phyloP scores from a whole-genome alignment of 2,113 vertebrate species.

The Camelus bactrianus region DNA sequence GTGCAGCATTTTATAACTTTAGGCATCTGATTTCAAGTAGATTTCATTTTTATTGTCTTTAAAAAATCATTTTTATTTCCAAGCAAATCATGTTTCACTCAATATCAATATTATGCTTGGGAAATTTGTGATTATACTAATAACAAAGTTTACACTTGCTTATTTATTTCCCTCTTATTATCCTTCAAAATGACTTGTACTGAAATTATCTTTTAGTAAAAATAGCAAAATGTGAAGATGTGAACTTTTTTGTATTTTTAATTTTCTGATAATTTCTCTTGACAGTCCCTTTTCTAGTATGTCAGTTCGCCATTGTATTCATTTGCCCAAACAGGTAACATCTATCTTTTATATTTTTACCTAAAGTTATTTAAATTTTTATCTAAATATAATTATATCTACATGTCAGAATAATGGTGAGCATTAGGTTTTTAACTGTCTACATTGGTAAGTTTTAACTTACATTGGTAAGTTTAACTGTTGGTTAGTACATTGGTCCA shows the following conservation, averaged over 20 bases:
- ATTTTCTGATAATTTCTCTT: neutral
- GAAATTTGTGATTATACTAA: neutral
- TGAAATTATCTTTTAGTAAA: conserved; percentile 26
- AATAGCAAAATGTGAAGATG: neutral
- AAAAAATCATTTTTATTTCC: neutral
- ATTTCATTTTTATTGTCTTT: neutral
- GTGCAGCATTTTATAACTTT: neutral
- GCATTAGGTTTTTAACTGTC: neutral
- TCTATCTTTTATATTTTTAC: neutral
- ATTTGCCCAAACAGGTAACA: neutral
- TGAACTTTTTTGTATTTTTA: neutral
- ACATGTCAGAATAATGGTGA: neutral
- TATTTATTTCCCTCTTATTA: neutral
- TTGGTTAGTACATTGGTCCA: neutral
- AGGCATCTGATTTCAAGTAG: neutral
- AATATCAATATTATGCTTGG: neutral
- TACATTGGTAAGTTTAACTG: neutral
- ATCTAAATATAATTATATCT: neutral
- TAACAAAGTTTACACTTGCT: neutral
- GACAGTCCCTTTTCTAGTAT: neutral
- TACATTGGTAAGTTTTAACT: neutral
- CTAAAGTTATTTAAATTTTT: neutral
- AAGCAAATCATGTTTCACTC: neutral
- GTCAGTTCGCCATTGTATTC: neutral
- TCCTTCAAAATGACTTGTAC: neutral